phyloP scores from a whole-genome alignment of 53 echinoderm and acorn worm species.

The Arbacia lixula region DNA sequence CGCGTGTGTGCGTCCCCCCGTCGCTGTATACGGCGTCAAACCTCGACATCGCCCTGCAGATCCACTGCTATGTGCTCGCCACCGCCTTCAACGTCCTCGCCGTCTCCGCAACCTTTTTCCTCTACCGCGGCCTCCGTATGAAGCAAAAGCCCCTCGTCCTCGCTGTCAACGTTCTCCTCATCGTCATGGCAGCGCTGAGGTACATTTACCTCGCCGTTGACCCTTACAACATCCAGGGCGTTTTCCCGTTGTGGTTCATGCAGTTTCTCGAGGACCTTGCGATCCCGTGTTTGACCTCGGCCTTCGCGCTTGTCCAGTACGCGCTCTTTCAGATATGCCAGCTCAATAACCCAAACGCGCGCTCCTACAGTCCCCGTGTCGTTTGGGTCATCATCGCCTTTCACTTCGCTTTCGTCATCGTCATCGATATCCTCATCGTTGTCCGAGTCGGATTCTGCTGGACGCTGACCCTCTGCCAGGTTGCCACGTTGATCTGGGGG shows the following conservation, averaged over 20 bases:
- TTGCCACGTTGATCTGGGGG: conserved; percentile 61
- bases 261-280: conserved; percentile 65
- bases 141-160: conserved; percentile 23
- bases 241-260: background rate
- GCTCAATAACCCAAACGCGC: background rate
- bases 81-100: conserved; percentile 29
- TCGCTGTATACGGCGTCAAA: background rate
- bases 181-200: conserved; percentile 51
- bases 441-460: conserved; percentile 7
- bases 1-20: background rate
- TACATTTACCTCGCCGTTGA: conserved; percentile 60
- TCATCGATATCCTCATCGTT: conserved; percentile 52
- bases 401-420: conserved; percentile 63
- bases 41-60: background rate
- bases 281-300: conserved; percentile 73
- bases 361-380: conserved; percentile 39
- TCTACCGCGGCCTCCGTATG: conserved; percentile 11
- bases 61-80: conserved; percentile 38
- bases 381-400: conserved; percentile 41
- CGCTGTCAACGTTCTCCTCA: conserved; percentile 57
- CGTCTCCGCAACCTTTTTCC: conserved; percentile 14
- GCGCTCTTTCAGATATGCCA: conserved; percentile 63
- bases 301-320: conserved; percentile 65
- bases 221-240: conserved; percentile 59
- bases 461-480: conserved; percentile 55